Base-by-base conservation (phyloP, 2,797 vertebrate genomes). In the Oceanodroma leucorhoa region DNA sequence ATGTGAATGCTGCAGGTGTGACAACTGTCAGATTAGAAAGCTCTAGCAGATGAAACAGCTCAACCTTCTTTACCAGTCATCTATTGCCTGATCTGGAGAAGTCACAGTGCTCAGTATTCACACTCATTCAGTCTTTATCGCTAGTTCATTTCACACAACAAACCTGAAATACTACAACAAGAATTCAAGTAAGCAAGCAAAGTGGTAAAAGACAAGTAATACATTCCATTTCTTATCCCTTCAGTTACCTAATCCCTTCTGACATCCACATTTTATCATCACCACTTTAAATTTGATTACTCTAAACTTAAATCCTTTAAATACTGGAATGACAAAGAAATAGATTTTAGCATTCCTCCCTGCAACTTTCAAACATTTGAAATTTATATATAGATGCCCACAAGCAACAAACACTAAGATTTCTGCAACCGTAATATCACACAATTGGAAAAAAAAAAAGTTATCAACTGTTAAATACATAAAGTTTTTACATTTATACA, bases 361-460 rank as follows among this genome's bases (percentile, higher is more conserved):
- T 19, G 3, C 5, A n/a, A n/a, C n/a, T n/a, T n/a, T 78, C 43
- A 51, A 4, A 10, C 21, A 76, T 61, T 58, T 78, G 27, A 76
- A 46, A 73, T 69, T 55, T 50, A 64, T 4, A 81, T 2, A 69
- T 0, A 62, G 40, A 64, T 19, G 29, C 19, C 34, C 34, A 71
- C 14, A 88, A 75, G 4, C n/a, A 87, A 87, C 18, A 84, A 72
- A 70, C 27, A 76, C 12, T 26, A 89, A 64, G 66, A 91, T 78
- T 19, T 86, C 38, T 51, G 34, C 17, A 93, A 48, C 3, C 0
- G 0, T 20, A 83, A 13, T 21, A 77, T 13, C 17, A 57, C 36
- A n/a, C 10, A 65, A 40, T 2, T 71, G 2, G 2, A 11, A 32
- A 24, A 12, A 71, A 71, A 53, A 91, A 48, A 50, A 3, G 2